Evolutionary conservation across 2,888 invertebrate species (phyloP).

Genomic region (Ophioninae sp.): DNA sequence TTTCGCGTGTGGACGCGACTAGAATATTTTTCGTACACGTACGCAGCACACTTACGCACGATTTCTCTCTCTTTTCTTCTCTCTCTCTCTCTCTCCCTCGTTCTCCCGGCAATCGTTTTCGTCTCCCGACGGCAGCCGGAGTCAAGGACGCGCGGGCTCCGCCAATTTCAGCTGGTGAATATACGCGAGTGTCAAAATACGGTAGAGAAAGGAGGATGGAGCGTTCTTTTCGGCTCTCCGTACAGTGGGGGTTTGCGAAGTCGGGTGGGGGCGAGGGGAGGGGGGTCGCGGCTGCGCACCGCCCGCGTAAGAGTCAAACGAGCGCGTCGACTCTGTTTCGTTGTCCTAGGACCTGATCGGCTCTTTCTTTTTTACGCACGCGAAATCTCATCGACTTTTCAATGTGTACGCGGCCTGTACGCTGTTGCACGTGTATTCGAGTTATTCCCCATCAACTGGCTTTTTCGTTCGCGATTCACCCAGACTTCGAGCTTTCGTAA

Average conservation of each 20-base stretch:
- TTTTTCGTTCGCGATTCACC: not conserved
- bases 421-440: not conserved
- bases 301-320: conserved; percentile 13
- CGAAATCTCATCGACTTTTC: conserved; percentile 31
- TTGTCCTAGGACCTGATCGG: conserved; percentile 63
- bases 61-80: conserved; percentile 6
- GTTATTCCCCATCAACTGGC: too few relatives aligned
- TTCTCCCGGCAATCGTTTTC: not conserved
- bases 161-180: conserved; percentile 57
- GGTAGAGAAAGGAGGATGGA: conserved; percentile 6
- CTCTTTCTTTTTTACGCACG: conserved; percentile 50
- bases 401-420: not conserved
- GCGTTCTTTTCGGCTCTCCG: too few relatives aligned
- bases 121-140: conserved; percentile 42
- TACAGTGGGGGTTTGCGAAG: not conserved
- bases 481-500: not conserved
- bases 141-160: conserved; percentile 62
- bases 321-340: conserved; percentile 42
- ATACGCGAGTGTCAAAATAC: conserved; percentile 43
- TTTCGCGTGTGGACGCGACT: conserved; percentile 60
- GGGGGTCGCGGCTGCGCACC: conserved; percentile 39
- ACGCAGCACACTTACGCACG: not conserved
- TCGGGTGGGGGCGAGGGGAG: not conserved
- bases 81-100: conserved; percentile 8
- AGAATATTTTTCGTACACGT: conserved; percentile 51